A percentile compares a stretch with the other conserved stretches of the same genome.
These are phyloP conservation scores for Cecidostiba fungosa DNA, from an alignment of 2,888 invertebrate species.

Conservation along the genomic window DNA sequence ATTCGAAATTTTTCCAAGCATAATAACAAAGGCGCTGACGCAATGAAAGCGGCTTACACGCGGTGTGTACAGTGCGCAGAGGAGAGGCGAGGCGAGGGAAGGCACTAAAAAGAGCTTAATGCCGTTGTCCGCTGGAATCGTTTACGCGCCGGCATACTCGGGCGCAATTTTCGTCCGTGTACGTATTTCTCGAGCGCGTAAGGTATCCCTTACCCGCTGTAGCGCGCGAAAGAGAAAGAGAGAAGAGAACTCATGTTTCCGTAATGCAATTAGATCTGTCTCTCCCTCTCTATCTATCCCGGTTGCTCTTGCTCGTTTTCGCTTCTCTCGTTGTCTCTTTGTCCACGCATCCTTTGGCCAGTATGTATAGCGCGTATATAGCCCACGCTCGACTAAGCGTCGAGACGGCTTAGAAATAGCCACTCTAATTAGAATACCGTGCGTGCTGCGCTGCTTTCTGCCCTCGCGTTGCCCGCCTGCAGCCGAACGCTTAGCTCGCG, in stretches of 20 bases:
- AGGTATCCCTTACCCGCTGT: slow-evolving; percentile 36
- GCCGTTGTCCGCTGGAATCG: slow-evolving; percentile 47
- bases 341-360: slow-evolving; percentile 48
- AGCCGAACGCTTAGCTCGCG: neutral
- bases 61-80: neutral
- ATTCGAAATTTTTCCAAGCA: slow-evolving; percentile 44
- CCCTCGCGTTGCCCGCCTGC: neutral
- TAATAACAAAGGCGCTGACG: slow-evolving; percentile 39
- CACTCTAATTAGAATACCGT: slow-evolving; percentile 74
- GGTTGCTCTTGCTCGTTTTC: neutral
- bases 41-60: slow-evolving; percentile 12
- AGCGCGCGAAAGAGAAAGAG: neutral
- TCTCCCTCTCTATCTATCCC: slow-evolving; percentile 28
- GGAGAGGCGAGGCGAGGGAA: neutral
- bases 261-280: slow-evolving; percentile 77
- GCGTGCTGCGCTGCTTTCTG: neutral
- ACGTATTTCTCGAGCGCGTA: slow-evolving; percentile 45
- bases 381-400: slow-evolving; percentile 55
- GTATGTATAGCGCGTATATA: neutral
- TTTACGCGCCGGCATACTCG: slow-evolving; percentile 28
- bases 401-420: slow-evolving; percentile 72
- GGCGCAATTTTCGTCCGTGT: slow-evolving; percentile 54
- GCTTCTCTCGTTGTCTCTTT: neutral
- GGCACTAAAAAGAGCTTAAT: slow-evolving; percentile 54
- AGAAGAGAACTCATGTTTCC: slow-evolving; percentile 75